Evolutionary conservation across 2,113 vertebrate species (phyloP), one percentile per base, ranked within the genome.

Genomic region (Acrocephalus kingi): DNA sequence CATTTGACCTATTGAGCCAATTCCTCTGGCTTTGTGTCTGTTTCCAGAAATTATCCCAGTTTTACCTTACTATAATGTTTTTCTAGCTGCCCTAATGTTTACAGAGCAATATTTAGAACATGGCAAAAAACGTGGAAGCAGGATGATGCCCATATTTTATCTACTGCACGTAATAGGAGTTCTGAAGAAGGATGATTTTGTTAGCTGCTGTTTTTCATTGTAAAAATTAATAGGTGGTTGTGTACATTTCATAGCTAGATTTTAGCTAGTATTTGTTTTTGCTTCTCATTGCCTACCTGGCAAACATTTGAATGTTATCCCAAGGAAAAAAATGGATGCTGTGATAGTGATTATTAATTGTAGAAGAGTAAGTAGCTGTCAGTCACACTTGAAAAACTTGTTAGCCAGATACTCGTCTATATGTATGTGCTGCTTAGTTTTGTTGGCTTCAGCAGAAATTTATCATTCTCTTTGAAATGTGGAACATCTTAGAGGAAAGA

Each of bases 381-480:
- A 79, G 74, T 71, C 87, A 58, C 49, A 19, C 49, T 84, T 73
- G 10, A 84, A 55, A 89, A 93, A 84, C 52, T 88, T 96, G 83
- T 68, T 94, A 86, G 54, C 46, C 64, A 94, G 85, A 78, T 86
- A 71, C 67, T 95, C 83, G 59, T 78, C 91, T 92, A 6, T 84
- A 21, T 69, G 20, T 76, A 24, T 63, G 72, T 84, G 69, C 79
- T 82, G 48, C 85, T 89, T 85, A n/a, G 55, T 96, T 90, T 89
- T 95, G 89, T 94, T 96, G 92, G 80, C 73, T 96, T 98, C 88
- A 96, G 91, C 93, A 92, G 58, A 95, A 96, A 97, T 97, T 97
- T 95, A 93, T 90, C 87, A 95, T 95, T 96, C 91, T 94, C 87
- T 97, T 97, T 97, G 89, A 98, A 98, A 97, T 96, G 85, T 96